phyloP scores from a whole-genome alignment of 1,140 invertebrate species.

The Vanessa atalanta region DNA sequence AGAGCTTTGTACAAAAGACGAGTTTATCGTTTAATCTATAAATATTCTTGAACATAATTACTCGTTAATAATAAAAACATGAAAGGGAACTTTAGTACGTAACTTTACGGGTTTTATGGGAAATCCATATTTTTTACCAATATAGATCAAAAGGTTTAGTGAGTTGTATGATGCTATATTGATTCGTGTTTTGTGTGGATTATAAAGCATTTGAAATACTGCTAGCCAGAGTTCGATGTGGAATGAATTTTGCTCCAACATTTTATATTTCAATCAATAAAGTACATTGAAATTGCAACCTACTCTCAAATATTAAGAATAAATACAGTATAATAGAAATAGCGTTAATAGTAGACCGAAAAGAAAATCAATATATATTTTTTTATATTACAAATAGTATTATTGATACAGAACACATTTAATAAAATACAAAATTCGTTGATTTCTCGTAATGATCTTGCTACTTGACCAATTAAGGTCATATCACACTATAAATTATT shows the following conservation, averaged over 20 bases:
- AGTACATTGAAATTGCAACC: neutral
- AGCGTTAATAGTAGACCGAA: no score
- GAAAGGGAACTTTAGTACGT: constrained; percentile 18
- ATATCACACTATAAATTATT: no score
- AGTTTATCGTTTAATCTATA: constrained; percentile 43
- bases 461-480: no score
- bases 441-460: no score
- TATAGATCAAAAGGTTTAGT: constrained; percentile 33
- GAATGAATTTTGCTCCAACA: neutral
- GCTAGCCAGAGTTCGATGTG: neutral
- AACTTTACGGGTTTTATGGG: constrained; percentile 27
- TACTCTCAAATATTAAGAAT: neutral
- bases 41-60: constrained; percentile 20
- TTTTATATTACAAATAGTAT: no score
- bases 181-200: constrained; percentile 7
- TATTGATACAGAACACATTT: no score
- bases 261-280: neutral
- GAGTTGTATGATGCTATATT: constrained; percentile 7
- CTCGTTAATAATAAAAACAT: constrained; percentile 13
- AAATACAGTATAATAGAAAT: no score
- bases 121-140: constrained; percentile 24
- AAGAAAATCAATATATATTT: no score
- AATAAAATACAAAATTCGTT: no score
- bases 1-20: constrained; percentile 13
- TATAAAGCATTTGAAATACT: constrained; percentile 8